Evolutionary conservation across 2,888 invertebrate genomes (phyloP).

Genomic region (Cephalotes varians): DNA sequence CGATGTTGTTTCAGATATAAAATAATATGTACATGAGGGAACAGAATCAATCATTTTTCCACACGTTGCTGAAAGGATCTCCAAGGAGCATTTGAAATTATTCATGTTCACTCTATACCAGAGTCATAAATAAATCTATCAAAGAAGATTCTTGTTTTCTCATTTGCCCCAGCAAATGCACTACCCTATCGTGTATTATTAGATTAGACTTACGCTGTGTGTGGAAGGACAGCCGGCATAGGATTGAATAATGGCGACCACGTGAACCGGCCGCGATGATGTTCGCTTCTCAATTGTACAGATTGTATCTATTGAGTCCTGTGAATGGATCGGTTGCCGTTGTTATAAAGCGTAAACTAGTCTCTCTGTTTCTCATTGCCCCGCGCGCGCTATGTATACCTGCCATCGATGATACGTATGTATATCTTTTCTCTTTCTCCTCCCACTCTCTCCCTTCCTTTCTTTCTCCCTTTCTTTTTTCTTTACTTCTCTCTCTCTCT

Average conservation of each 20-base stretch:
- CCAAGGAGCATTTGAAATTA: background rate
- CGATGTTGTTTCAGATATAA: background rate
- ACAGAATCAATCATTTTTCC: background rate
- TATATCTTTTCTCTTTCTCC: background rate
- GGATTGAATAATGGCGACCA: constrained; percentile 59
- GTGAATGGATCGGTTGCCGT: constrained; percentile 67
- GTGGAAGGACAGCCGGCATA: constrained; percentile 49
- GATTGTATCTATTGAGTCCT: constrained; percentile 70
- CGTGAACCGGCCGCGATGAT: constrained; percentile 56
- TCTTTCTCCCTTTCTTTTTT: background rate
- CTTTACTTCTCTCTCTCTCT: background rate
- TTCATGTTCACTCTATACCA: background rate
- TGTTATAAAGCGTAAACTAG: constrained; percentile 45
- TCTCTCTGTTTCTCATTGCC: constrained; percentile 42
- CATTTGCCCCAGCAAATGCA: background rate
- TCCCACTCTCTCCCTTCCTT: background rate
- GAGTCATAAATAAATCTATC: constrained; percentile 24
- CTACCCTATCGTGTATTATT: background rate
- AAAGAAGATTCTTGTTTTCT: constrained; percentile 22
- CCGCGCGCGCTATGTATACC: constrained; percentile 6
- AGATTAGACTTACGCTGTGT: constrained; percentile 53
- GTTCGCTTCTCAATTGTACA: constrained; percentile 56
- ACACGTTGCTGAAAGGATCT: background rate
- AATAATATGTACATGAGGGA: background rate
- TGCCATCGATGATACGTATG: constrained; percentile 27